Evolutionary conservation across 1,140 invertebrate species (phyloP), one percentile per base, ranked within the genome.

Genomic region (Onthophagus taurus): DNA sequence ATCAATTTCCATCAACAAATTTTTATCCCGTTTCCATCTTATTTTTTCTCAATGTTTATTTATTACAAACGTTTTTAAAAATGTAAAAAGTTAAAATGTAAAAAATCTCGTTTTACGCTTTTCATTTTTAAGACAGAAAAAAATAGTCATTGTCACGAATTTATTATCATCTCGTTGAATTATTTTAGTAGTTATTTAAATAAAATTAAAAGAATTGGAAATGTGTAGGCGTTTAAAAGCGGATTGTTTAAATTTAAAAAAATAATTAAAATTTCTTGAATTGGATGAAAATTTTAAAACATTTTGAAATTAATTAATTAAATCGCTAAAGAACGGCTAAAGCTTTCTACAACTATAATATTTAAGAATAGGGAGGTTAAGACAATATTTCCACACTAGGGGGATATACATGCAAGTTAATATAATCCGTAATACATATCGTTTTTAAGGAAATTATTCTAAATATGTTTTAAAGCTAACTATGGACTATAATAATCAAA

Each of bases 371-470:
- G 53, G 50, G 54, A 59, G 58, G 56, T 51, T 58, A 54, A 56
- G 57, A 55, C 49, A 55, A n/a, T 49, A 42, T 20, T 53, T 50
- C 41, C 45, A 52, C 53, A 42, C 55, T 60, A 61, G 49, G 58
- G 37, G 53, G n/a, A n/a, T n/a, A n/a, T n/a, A 49, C 60, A 61
- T 61, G 60, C 58, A 60, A 55, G 49, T 51, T 55, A 60, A 61
- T 58, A 57, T 56, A 55, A 59, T 39, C 47, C 45, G 58, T 55
- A n/a, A n/a, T n/a, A n/a, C n/a, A 59, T 52, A 54, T 50, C n/a
- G n/a, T 26, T 7, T 45, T 61, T 55, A 57, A 47, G 52, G 52
- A 55, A 59, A 56, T 60, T 58, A 60, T 59, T 59, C 58, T 61
- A 59, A n/a, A n/a, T n/a, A n/a, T n/a, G n/a, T n/a, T 49, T 51